These are phyloP conservation scores for Lepus timidus DNA, from an alignment of 2,113 vertebrate genomes.

Conservation along the genomic window DNA sequence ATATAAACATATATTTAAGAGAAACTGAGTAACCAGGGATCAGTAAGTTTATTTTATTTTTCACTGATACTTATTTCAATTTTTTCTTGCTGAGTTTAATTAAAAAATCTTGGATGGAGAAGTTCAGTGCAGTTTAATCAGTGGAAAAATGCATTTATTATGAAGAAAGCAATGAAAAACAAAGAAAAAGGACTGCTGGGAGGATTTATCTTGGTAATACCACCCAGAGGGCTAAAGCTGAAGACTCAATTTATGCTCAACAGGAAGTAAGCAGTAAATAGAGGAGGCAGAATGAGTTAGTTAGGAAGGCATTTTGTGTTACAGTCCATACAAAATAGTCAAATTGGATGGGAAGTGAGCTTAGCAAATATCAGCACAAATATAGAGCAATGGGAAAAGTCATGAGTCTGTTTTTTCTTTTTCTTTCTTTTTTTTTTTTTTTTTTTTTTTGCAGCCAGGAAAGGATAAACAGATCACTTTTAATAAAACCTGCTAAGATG, in stretches of 20 bases:
- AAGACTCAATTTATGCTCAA: slow-evolving; percentile 76
- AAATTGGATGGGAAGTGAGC: neutral
- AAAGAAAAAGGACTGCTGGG: slow-evolving; percentile 61
- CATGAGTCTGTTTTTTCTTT: neutral
- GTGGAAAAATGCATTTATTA: slow-evolving; percentile 70
- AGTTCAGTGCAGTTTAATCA: slow-evolving; percentile 69
- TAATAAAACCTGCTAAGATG: neutral
- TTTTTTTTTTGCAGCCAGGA: neutral
- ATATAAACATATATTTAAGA: slow-evolving; percentile 57
- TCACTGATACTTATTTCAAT: slow-evolving; percentile 61
- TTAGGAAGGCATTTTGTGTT: slow-evolving; percentile 58
- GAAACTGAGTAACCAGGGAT: slow-evolving; percentile 50
- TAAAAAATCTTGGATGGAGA: slow-evolving; percentile 60
- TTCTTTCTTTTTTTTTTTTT: too few species aligned
- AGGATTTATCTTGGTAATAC: slow-evolving; percentile 74
- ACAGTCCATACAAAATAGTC: slow-evolving; percentile 25
- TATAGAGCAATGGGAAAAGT: neutral
- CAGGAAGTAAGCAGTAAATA: slow-evolving; percentile 54
- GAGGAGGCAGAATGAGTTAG: slow-evolving; percentile 41
- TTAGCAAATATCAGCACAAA: slow-evolving; percentile 39
- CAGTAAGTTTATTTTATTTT: slow-evolving; percentile 58
- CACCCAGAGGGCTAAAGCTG: slow-evolving; percentile 61
- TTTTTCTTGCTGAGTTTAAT: slow-evolving; percentile 76
- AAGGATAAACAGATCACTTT: neutral
- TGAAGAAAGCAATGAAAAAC: slow-evolving; percentile 60